Percentiles rank a stretch among this genome's conserved stretches.
phyloP scores from a whole-genome alignment of 2,113 vertebrate species.

The Pandion haliaetus region DNA sequence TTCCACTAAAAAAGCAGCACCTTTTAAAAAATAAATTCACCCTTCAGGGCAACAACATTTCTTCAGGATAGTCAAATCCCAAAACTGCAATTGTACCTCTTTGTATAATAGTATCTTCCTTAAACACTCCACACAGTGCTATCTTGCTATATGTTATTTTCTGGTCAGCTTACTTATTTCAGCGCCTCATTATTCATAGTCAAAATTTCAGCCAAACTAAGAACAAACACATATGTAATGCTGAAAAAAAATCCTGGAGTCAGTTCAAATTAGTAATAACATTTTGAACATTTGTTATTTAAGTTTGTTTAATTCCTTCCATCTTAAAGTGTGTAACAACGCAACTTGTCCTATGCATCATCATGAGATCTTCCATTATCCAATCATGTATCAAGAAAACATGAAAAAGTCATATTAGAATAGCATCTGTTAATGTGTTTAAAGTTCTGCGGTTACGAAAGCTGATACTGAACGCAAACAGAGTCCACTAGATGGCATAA shows the following conservation, averaged over 20 bases:
- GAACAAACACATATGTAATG: conserved; percentile 68
- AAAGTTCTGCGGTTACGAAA: neutral
- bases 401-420: conserved; percentile 47
- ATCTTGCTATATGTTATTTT: neutral
- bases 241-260: conserved; percentile 48
- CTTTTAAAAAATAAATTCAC: neutral
- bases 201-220: conserved; percentile 68
- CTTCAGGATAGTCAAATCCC: neutral
- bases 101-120: neutral
- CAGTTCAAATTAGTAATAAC: conserved; percentile 71
- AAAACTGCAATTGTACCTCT: neutral
- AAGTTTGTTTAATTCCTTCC: conserved; percentile 72
- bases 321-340: conserved; percentile 54
- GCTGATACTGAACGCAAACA: neutral
- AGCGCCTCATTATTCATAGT: conserved; percentile 63
- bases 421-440: conserved; percentile 10
- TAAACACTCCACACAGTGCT: neutral
- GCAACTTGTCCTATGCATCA: conserved; percentile 55
- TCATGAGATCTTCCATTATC: conserved; percentile 37
- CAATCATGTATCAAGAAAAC: conserved; percentile 32
- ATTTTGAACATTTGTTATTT: conserved; percentile 74
- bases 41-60: neutral
- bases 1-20: neutral
- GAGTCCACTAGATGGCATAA: conserved; percentile 63
- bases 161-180: conserved; percentile 62